Conservation (phyloP, 2,888 invertebrate species). For the Ferrisia virgata region DNA sequence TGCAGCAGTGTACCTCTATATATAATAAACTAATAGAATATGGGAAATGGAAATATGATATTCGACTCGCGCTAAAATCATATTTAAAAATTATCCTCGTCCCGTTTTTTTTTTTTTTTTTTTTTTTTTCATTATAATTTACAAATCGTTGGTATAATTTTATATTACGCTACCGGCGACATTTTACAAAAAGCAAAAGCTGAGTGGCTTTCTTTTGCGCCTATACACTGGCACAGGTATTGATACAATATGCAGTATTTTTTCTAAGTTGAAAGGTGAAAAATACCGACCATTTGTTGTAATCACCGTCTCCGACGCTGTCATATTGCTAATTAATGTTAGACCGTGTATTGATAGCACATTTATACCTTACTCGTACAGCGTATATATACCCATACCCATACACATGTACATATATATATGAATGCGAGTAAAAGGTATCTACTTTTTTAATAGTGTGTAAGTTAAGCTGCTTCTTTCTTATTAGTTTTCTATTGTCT, state of each 20-base stretch:
- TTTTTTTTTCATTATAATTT: not conserved
- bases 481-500: too few species aligned
- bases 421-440: too few species aligned
- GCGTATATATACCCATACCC: not conserved
- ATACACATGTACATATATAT: not conserved
- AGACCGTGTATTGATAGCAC: not conserved
- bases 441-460: too few species aligned
- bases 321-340: not conserved
- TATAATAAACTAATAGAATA: constrained; percentile 14
- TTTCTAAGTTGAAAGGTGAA: not conserved
- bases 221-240: too few species aligned
- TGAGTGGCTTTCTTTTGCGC: constrained; percentile 8
- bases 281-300: not conserved
- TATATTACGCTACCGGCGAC: constrained; percentile 6
- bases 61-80: not conserved
- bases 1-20: not conserved
- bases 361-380: not conserved
- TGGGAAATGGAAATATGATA: constrained; percentile 7
- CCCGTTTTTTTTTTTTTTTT: not conserved
- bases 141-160: not conserved
- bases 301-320: not conserved
- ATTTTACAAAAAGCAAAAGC: not conserved
- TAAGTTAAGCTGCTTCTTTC: too few species aligned
- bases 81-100: not conserved
- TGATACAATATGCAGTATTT: not conserved